Conservation (phyloP, 2,888 invertebrate genomes). For the Pharmacophagus antenor region DNA sequence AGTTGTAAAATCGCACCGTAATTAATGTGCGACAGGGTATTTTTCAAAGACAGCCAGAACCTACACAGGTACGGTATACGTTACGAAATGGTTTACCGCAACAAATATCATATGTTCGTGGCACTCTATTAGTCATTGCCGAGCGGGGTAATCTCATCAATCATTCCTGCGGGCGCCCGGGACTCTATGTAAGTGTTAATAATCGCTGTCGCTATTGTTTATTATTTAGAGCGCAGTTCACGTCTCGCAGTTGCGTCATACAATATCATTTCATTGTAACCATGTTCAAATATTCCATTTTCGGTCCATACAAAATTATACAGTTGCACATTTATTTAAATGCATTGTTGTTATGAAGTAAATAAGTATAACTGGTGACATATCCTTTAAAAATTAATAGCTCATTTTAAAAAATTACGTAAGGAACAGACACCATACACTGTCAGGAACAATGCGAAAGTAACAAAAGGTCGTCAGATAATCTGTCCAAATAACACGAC, state of each 20-base stretch:
- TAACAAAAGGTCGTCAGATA: too few relatives aligned
- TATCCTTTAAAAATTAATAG: too few relatives aligned
- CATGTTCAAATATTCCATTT: neutral
- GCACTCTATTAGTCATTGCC: slow-evolving; percentile 71
- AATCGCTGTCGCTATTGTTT: slow-evolving; percentile 66
- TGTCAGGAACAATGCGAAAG: too few relatives aligned
- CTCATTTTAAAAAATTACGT: too few relatives aligned
- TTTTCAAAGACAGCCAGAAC: slow-evolving; percentile 18
- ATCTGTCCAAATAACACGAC: too few relatives aligned
- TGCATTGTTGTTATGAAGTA: neutral
- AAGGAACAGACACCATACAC: neutral
- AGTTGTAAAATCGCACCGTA: neutral
- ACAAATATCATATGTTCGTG: slow-evolving; percentile 64
- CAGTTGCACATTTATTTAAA: neutral
- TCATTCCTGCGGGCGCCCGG: slow-evolving; percentile 50
- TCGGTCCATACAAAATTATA: neutral
- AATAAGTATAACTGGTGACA: too few relatives aligned
- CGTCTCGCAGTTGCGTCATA: slow-evolving; percentile 30
- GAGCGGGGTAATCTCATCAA: slow-evolving; percentile 60
- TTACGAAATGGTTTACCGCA: slow-evolving; percentile 46
- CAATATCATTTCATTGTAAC: slow-evolving; percentile 1
- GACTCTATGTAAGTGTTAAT: slow-evolving; percentile 68
- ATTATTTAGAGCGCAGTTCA: slow-evolving; percentile 37
- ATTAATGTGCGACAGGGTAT: slow-evolving; percentile 8
- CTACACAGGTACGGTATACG: slow-evolving; percentile 32